phyloP scores from a whole-genome alignment of 2,797 vertebrate genomes.

The Gymnopithys bicolor region DNA sequence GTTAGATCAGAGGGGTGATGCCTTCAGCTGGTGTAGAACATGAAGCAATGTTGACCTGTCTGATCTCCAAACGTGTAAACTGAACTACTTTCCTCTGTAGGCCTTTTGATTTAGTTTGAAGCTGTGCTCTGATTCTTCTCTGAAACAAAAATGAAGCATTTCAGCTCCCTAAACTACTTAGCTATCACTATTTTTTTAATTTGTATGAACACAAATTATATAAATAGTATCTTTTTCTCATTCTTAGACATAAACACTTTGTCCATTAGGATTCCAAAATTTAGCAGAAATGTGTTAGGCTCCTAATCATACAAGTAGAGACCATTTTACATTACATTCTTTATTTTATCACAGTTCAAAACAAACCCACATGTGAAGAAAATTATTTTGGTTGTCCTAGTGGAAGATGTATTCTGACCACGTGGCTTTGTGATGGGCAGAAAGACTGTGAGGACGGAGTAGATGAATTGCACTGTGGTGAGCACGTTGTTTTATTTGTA shows the following conservation, averaged over 20 bases:
- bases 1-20: background rate
- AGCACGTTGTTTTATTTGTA: conserved; percentile 31
- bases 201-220: background rate
- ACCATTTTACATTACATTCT: conserved; percentile 74
- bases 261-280: background rate
- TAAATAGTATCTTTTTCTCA: background rate
- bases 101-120: background rate
- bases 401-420: conserved; percentile 97
- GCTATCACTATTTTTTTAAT: background rate
- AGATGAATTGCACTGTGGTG: conserved; percentile 97
- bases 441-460: conserved; percentile 97
- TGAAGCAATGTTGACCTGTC: background rate
- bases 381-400: conserved; percentile 91
- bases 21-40: background rate
- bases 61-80: background rate
- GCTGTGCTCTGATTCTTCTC: background rate
- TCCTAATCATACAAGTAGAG: conserved; percentile 65
- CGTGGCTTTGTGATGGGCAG: conserved; percentile 98
- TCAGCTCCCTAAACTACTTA: background rate
- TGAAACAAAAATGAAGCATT: background rate
- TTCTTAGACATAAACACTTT: background rate
- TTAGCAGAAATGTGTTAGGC: conserved; percentile 44
- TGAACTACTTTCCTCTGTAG: background rate
- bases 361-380: conserved; percentile 87
- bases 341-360: conserved; percentile 83